Base-by-base conservation (phyloP, 30 jellyfish, hydroid and myxozoan genomes). In the Aurelia sp. region DNA sequence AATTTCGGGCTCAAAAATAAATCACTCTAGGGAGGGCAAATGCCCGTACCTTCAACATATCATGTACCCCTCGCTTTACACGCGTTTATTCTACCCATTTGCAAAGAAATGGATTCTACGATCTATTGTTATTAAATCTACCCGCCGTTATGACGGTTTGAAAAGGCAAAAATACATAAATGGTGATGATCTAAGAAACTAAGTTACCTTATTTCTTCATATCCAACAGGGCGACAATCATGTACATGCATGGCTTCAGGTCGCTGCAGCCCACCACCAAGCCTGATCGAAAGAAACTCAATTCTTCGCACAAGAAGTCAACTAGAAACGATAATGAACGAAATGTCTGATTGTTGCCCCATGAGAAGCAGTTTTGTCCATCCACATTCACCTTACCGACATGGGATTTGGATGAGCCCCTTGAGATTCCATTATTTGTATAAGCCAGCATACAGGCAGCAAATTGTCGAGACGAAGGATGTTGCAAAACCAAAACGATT, bases 401-500 rank as follows among this genome's bases (percentile, higher is more conserved):
- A 82, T 13, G 82, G 73, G 21, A 17, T 66, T 79, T 69, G 79
- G 80, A 55, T 74, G 82, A 70, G 80, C 23, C 77, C 72, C 44
- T 17, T 67, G 79, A 74, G 82, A 71, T 62, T 68, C 13, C 82
- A 74, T 40, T 62, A 82, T 53, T 53, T 73, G 18, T 71, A 69
- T 78, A 70, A 71, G 40, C 65, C 92, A 4, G 86, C 69, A 12
- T 82, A 50, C 53, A 82, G 67, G 50, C 85, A 74, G 11, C 67
- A 55, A 48, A 69, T 71, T 73, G 11, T 40, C 37, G 78, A 66
- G 21, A 74, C 44, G 69, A 82, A 63, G 47, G 84, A 70, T 52
- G 86, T 22, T 11, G 64, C 60, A 0, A 82, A 82, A 58, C 80
- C 80, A 50, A 88, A 89, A 62, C 76, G 97, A n/a, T 94, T 94